Percentiles rank a stretch among this genome's conserved stretches.
These are phyloP conservation scores for Cavia aperea DNA, from an alignment of 2,113 vertebrate genomes.

Conservation along the genomic window DNA sequence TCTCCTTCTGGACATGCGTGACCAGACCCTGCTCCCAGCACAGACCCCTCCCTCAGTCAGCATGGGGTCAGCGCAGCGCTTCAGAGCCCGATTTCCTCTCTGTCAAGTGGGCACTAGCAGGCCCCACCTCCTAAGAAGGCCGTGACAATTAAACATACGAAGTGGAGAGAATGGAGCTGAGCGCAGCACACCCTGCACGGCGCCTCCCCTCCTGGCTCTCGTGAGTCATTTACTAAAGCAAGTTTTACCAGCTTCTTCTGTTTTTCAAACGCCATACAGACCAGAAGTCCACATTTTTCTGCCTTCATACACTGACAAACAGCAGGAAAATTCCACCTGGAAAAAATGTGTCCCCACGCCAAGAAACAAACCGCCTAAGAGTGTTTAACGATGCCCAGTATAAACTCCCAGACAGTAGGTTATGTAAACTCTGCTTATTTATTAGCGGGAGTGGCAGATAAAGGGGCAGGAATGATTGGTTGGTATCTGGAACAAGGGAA, in stretches of 20 bases:
- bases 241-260: not conserved
- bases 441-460: slow-evolving; percentile 39
- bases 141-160: not conserved
- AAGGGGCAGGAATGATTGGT: slow-evolving; percentile 34
- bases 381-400: slow-evolving; percentile 43
- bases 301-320: slow-evolving; percentile 42
- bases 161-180: not conserved
- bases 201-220: no score
- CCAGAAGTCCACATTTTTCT: slow-evolving; percentile 14
- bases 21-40: not conserved
- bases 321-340: slow-evolving; percentile 63
- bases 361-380: slow-evolving; percentile 43
- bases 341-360: slow-evolving; percentile 35
- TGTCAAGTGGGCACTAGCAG: not conserved
- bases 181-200: not conserved
- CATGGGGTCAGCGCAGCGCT: no score
- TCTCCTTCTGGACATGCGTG: not conserved
- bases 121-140: not conserved
- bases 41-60: not conserved
- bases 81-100: not conserved
- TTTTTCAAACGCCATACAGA: not conserved
- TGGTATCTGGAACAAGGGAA: slow-evolving; percentile 29
- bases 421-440: slow-evolving; percentile 59
- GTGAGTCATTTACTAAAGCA: not conserved
- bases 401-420: slow-evolving; percentile 30